Evolutionary conservation across 2,888 invertebrate genomes (phyloP).

Genomic region (Drosophila pullipes): DNA sequence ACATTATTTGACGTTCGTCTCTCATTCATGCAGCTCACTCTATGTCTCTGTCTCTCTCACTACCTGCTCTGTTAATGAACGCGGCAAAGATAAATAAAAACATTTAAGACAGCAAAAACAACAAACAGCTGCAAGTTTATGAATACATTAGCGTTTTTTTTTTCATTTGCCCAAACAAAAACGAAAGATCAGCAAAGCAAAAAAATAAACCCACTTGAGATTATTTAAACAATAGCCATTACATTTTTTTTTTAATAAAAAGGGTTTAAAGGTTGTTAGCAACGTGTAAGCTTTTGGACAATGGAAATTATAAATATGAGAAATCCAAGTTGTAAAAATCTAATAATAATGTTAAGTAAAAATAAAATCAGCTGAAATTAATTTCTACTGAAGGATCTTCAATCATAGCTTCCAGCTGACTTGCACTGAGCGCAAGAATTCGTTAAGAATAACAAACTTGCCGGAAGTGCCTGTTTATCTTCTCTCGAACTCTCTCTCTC

Average conservation of each 20-base stretch:
- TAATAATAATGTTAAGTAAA: neutral
- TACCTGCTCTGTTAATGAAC: conserved; percentile 59
- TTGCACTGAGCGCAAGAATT: neutral
- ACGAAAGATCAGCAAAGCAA: conserved; percentile 50
- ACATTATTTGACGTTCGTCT: conserved; percentile 65
- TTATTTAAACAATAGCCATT: conserved; percentile 60
- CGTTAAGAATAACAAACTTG: neutral
- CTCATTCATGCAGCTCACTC: conserved; percentile 40
- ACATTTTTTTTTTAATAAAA: conserved; percentile 18
- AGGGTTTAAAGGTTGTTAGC: conserved; percentile 5
- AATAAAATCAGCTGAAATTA: neutral
- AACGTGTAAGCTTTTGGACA: neutral
- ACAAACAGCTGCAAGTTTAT: conserved; percentile 46
- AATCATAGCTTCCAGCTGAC: neutral
- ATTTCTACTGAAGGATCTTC: neutral
- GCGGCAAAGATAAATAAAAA: conserved; percentile 75
- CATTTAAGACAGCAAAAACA: conserved; percentile 40
- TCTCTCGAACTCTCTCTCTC: conserved; percentile 2
- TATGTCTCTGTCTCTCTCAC: neutral
- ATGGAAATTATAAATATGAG: neutral
- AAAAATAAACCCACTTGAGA: conserved; percentile 51
- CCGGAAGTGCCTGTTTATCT: conserved; percentile 49
- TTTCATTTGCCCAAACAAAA: conserved; percentile 14
- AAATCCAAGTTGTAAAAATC: neutral
- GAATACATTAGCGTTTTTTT: conserved; percentile 70